Conservation (phyloP, 2,113 vertebrate species). For the Urocitellus parryii region DNA sequence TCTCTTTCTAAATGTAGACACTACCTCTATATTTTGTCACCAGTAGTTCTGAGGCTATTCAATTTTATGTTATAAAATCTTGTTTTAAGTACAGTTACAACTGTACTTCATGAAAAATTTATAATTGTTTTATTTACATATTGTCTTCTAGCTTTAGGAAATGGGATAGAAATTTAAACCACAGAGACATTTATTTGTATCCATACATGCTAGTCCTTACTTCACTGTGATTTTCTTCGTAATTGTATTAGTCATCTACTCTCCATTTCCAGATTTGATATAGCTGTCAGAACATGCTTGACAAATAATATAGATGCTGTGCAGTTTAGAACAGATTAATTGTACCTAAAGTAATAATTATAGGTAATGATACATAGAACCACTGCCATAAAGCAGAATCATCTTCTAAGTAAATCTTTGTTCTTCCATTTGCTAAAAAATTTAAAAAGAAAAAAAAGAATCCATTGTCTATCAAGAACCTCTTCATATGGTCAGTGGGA, state of each 20-base stretch:
- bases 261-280: constrained; percentile 22
- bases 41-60: background rate
- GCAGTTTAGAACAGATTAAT: background rate
- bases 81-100: background rate
- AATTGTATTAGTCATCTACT: background rate
- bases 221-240: background rate
- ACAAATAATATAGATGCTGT: background rate
- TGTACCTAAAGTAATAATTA: constrained; percentile 8
- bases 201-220: background rate
- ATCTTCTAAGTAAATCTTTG: constrained; percentile 38
- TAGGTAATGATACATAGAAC: constrained; percentile 13
- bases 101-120: background rate
- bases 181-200: background rate
- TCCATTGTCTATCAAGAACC: background rate
- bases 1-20: background rate
- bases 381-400: background rate
- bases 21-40: background rate
- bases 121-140: background rate
- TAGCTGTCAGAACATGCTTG: background rate
- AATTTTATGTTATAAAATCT: constrained; percentile 24
- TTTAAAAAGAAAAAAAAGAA: constrained; percentile 4
- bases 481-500: background rate
- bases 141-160: background rate
- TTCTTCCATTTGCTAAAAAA: constrained; percentile 54
- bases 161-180: constrained; percentile 40